A percentile compares a stretch with the other conserved stretches of the same genome.
Evolutionary conservation across 2,113 vertebrate species (phyloP).

Genomic region (Struthidea cinerea): DNA sequence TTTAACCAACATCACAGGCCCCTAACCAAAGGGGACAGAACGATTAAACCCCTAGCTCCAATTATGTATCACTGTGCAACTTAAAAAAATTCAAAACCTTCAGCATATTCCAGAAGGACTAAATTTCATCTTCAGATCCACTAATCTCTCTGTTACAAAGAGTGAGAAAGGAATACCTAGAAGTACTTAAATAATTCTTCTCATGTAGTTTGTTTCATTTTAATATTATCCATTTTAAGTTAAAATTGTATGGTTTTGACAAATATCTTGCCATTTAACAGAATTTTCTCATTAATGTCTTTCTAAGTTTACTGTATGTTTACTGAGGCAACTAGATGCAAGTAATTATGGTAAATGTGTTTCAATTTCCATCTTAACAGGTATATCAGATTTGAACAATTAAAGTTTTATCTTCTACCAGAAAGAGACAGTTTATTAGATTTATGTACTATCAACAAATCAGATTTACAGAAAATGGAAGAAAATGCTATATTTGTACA

Average conservation of each 20-base stretch:
- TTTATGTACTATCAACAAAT: neutral
- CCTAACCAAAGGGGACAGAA: neutral
- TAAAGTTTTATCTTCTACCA: neutral
- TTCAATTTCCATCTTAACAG: neutral
- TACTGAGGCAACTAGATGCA: neutral
- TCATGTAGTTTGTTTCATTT: neutral
- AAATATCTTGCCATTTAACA: neutral
- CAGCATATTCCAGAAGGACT: neutral
- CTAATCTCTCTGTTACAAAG: neutral
- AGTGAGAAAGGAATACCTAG: neutral
- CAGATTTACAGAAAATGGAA: neutral
- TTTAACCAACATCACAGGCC: neutral
- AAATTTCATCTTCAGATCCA: neutral
- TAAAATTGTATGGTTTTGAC: neutral
- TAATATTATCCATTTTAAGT: neutral
- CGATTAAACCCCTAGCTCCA: neutral
- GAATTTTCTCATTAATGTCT: neutral
- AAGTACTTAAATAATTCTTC: neutral
- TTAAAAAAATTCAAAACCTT: neutral
- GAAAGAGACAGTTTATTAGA: neutral
- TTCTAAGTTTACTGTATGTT: neutral
- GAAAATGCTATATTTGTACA: neutral
- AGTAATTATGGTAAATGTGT: neutral
- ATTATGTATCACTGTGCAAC: neutral
- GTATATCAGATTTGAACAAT: neutral